Evolutionary conservation across 2,888 invertebrate species (phyloP).

Genomic region (Melanchra persicariae): DNA sequence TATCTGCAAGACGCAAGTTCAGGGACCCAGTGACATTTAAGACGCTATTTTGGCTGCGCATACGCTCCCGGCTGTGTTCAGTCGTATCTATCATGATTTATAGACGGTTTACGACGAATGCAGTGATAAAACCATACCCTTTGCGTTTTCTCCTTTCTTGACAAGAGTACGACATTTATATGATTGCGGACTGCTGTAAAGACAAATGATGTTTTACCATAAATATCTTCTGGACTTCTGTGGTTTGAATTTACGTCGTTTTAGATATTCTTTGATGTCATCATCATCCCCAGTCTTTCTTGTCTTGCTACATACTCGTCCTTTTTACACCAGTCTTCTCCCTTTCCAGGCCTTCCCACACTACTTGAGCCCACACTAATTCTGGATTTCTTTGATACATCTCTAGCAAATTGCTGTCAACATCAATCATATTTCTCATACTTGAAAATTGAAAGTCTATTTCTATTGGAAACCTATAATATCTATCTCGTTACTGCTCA

Average conservation of each 20-base stretch:
- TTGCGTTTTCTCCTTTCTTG: conserved; percentile 61
- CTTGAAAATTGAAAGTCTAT: conserved; percentile 41
- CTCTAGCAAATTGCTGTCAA: conserved; percentile 9
- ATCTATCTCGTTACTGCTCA: conserved; percentile 29
- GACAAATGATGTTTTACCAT: conserved; percentile 17
- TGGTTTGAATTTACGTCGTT: conserved; percentile 1
- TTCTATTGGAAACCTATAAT: conserved; percentile 26
- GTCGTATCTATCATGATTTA: conserved; percentile 75
- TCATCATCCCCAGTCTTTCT: background rate
- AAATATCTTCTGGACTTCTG: conserved; percentile 11
- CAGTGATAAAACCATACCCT: conserved; percentile 61
- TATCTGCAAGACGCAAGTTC: conserved; percentile 82
- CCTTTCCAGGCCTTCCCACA: background rate
- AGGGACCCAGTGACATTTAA: conserved; percentile 85
- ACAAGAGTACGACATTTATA: conserved; percentile 37
- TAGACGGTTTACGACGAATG: conserved; percentile 64
- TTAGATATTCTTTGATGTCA: background rate
- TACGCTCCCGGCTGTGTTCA: conserved; percentile 64
- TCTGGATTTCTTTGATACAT: background rate
- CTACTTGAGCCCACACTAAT: too few relatives aligned
- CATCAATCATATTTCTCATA: conserved; percentile 31
- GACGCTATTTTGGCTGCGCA: conserved; percentile 77
- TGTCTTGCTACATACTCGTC: background rate
- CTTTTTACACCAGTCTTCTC: background rate
- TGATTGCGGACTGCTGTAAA: conserved; percentile 24